Evolutionary conservation across 2,888 invertebrate species (phyloP).

Genomic region (Seira musarum): DNA sequence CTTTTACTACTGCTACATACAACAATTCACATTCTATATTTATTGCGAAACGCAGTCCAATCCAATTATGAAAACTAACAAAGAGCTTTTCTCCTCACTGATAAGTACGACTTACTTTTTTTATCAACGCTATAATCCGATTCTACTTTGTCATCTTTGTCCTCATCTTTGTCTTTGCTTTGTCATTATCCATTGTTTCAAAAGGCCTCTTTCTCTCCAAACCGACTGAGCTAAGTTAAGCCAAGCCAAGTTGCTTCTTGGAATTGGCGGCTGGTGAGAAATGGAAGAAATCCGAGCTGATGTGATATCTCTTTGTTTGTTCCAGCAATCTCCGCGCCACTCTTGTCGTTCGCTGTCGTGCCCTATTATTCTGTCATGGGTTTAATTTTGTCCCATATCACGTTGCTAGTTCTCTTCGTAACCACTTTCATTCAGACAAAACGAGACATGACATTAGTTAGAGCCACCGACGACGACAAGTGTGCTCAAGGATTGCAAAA

Average conservation of each 20-base stretch:
- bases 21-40: no score
- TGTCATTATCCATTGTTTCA: constrained; percentile 15
- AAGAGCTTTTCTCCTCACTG: background rate
- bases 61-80: constrained; percentile 3
- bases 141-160: constrained; percentile 9
- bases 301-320: background rate
- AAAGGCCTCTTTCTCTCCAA: background rate
- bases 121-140: constrained; percentile 6
- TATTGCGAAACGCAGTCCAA: background rate
- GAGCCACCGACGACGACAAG: background rate
- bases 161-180: constrained; percentile 9
- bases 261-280: background rate
- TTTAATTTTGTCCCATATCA: no score
- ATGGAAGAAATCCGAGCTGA: constrained; percentile 7
- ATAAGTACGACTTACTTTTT: background rate
- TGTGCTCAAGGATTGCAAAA: background rate
- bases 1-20: background rate
- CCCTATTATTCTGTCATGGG: no score
- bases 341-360: background rate
- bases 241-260: no score
- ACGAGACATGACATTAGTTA: background rate
- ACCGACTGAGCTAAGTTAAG: no score
- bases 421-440: no score
- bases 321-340: background rate
- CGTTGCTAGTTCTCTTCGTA: no score